Percentiles rank a stretch among this genome's conserved stretches.
Conservation (phyloP, 2,888 invertebrate species). For the Nomada goodeniana region DNA sequence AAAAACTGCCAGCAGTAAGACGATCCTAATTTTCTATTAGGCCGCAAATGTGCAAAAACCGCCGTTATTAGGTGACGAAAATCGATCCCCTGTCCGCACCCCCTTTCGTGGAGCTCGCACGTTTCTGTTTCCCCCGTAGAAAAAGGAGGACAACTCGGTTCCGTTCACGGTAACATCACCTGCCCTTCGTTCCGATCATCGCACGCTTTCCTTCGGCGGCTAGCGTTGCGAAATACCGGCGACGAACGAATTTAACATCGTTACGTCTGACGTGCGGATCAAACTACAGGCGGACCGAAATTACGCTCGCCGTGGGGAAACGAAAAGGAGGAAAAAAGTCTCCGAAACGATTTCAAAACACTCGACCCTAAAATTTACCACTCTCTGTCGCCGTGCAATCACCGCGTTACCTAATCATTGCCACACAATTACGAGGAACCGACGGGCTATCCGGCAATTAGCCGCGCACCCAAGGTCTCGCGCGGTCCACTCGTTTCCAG, state of each 20-base stretch:
- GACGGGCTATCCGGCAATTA: conserved; percentile 6
- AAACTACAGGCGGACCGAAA: no score
- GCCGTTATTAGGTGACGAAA: conserved; percentile 70
- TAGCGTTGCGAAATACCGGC: no score
- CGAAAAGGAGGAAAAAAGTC: background rate
- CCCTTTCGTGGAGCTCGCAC: conserved; percentile 31
- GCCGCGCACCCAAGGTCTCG: conserved; percentile 2
- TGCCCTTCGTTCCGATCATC: background rate
- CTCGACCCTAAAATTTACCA: background rate
- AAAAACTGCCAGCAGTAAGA: conserved; percentile 76
- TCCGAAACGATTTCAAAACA: background rate
- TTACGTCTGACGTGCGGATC: no score
- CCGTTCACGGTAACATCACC: conserved; percentile 5
- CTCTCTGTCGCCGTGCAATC: background rate
- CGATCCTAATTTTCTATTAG: conserved; percentile 82
- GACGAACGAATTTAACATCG: no score
- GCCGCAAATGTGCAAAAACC: conserved; percentile 70
- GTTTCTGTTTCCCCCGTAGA: background rate
- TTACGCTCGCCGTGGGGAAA: no score
- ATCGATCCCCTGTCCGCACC: conserved; percentile 55
- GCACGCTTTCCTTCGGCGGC: no score
- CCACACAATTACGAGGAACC: conserved; percentile 29
- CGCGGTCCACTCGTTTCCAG: background rate
- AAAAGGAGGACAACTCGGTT: background rate
- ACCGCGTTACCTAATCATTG: conserved; percentile 11